These are phyloP conservation scores for Bombus ignitus DNA, from an alignment of 1,140 invertebrate species.

Conservation along the genomic window DNA sequence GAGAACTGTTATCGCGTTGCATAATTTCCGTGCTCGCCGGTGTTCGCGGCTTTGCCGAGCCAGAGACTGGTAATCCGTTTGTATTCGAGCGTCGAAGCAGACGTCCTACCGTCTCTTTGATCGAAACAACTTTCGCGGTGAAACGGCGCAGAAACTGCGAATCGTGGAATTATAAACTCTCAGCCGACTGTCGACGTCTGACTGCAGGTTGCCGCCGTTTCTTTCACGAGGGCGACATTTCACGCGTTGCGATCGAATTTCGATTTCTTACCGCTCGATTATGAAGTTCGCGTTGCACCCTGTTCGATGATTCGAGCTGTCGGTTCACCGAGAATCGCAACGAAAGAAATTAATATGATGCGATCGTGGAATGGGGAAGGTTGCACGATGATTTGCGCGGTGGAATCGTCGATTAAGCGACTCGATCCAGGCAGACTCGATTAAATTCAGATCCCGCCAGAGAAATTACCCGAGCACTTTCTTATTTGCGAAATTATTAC, in stretches of 20 bases:
- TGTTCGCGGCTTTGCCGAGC: constrained; percentile 47
- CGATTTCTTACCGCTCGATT: not conserved
- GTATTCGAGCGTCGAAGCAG: constrained; percentile 53
- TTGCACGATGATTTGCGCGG: too few species aligned
- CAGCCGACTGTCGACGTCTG: not conserved
- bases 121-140: not conserved
- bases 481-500: not conserved
- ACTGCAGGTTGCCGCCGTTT: not conserved
- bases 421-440: not conserved
- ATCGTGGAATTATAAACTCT: not conserved
- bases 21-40: constrained; percentile 65
- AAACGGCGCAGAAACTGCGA: not conserved
- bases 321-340: not conserved
- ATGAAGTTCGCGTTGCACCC: not conserved
- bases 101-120: constrained; percentile 25
- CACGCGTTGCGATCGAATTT: constrained; percentile 4
- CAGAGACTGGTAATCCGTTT: constrained; percentile 39
- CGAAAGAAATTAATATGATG: not conserved
- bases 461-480: not conserved
- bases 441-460: not conserved
- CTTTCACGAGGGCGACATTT: not conserved
- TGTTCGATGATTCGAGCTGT: not conserved
- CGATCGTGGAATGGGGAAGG: too few species aligned
- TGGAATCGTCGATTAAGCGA: not conserved
- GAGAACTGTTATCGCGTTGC: constrained; percentile 69